Evolutionary conservation across 2,888 invertebrate genomes (phyloP), one percentile per base, ranked within the genome.

Genomic region (Apeira syringaria): DNA sequence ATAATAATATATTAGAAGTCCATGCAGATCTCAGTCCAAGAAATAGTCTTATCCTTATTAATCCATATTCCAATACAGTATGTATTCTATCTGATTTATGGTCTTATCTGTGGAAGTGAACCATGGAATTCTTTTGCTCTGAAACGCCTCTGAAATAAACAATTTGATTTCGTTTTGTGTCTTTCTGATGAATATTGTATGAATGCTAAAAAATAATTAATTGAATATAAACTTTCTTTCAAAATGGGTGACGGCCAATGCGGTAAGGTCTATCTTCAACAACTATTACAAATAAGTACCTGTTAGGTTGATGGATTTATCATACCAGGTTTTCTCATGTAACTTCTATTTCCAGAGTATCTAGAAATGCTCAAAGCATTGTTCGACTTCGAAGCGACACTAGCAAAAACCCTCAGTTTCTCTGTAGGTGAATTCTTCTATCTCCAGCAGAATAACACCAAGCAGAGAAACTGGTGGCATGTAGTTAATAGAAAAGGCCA

Each of bases 401-500:
- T 95, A 67, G 93, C 95, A 7, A 96, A 96, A 84, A 96, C 96
- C 4, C 86, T 96, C 47, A 95, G 94, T 72, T 96, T 96, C 79
- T 91, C 91, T 55, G 94, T 94, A 67, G 94, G 95, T 49, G 96
- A 96, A 74, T 93, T 93, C 73, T 96, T 96, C 74, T 93, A 94
- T 61, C 85, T 96, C 10, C 94, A 96, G 66, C 96, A 96, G 71
- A 94, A 92, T 11, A 94, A 94, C 51, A 93, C 94, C 2, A 95
- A 95, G 65, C 95, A 96, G 73, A 91, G 94, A 52, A 96, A 96
- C 74, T 96, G 96, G 96, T 96, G 96, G 96, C 95, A 95, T 90
- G 96, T 96, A 32, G 94, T 96, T 58, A 96, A 95, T 84, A 93
- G 92, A 74, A 93, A 92, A 72, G 96, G 96, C 61, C 94, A 95